Base-by-base conservation (phyloP, 2,113 vertebrate genomes). In the Grantiella picta region DNA sequence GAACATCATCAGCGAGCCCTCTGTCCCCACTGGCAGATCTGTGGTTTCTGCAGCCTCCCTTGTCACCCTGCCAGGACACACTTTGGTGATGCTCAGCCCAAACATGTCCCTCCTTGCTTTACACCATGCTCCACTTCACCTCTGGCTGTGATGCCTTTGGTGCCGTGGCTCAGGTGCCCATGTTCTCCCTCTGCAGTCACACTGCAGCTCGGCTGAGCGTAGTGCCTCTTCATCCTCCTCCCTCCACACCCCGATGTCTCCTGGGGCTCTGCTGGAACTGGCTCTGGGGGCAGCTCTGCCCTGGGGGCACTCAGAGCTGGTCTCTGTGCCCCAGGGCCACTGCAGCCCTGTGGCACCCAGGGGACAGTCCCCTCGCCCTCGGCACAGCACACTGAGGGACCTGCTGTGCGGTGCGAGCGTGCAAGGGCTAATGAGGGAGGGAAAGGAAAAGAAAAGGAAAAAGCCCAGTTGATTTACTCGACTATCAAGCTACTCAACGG, bases 401-500 rank as follows among this genome's bases (percentile, higher is more conserved):
- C 35, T 31, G 50, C 80, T 25, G 31, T 3, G 61, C 2, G 9
- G 20, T 3, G n/a, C 15, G 45, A 72, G n/a, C 0, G 1, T 75
- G 77, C 63, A 19, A 27, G 53, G 72, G n/a, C 63, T 83, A 50
- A 75, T 27, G 59, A 83, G 78, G n/a, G 38, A 83, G 42, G 71
- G 40, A 50, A 42, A 77, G 47, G 28, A 77, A 60, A 77, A 35
- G 68, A 9, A 56, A 86, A 73, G 50, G 31, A 79, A 75, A 63
- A 78, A 82, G 33, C 80, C 73, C 40, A 28, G 31, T 5, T 96
- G 94, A 96, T 97, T 93, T 96, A 94, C 91, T 86, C 1, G 4
- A 45, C 87, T 94, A 53, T 92, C 78, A 54, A 92, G 78, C 64
- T 73, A 57, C 85, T 95, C 79, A 72, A 61, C 8, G 0, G 49